These are phyloP conservation scores for Dicrostonyx torquatus DNA, from an alignment of 2,797 vertebrate genomes.

Conservation along the genomic window DNA sequence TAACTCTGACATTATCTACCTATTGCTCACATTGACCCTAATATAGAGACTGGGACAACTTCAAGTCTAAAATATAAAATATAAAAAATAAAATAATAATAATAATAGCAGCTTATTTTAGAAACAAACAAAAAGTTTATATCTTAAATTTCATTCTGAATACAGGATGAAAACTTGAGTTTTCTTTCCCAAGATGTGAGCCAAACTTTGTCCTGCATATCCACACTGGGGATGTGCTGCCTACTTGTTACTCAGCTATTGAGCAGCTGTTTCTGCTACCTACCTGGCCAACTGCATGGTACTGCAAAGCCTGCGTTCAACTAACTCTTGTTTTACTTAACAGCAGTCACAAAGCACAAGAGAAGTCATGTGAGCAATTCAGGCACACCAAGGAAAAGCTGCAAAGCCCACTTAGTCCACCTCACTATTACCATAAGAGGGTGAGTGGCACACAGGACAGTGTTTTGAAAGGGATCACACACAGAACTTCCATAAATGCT, in stretches of 20 bases:
- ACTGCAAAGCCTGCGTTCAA: not conserved
- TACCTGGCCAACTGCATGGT: not conserved
- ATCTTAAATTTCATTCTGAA: not conserved
- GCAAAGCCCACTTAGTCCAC: no score
- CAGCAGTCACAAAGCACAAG: not conserved
- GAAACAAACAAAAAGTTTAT: not conserved
- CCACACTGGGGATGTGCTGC: not conserved
- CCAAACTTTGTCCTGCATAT: not conserved
- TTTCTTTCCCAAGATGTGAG: not conserved
- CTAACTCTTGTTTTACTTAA: not conserved
- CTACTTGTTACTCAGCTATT: not conserved
- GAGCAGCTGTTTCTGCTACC: not conserved
- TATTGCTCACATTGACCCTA: not conserved
- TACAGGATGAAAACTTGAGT: not conserved
- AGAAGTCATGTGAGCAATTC: not conserved
- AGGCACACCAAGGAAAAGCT: not conserved
- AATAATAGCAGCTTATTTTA: not conserved
- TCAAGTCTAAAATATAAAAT: not conserved
- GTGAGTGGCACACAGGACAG: not conserved
- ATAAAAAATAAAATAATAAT: not conserved
- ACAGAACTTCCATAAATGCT: not conserved
- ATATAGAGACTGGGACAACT: not conserved
- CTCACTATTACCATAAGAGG: not conserved
- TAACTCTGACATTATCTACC: not conserved
- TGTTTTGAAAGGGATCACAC: not conserved